Evolutionary conservation across 2,888 invertebrate species (phyloP).

Genomic region (Cryptosula pallasiana): DNA sequence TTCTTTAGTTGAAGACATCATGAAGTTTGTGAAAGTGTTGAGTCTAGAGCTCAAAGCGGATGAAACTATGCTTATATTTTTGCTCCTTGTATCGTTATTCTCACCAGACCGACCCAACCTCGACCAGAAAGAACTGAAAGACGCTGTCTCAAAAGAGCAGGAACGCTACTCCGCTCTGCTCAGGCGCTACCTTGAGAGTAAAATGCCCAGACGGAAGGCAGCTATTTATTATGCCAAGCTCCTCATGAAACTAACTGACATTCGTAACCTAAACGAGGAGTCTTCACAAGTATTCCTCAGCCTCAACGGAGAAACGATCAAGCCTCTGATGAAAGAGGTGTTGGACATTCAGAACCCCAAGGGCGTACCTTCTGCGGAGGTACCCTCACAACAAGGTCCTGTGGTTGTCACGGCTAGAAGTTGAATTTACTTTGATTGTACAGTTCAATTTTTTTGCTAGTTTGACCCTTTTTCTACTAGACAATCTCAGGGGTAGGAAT

Average conservation of each 20-base stretch:
- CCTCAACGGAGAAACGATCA: constrained; percentile 85
- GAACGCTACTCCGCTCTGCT: constrained; percentile 50
- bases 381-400: background rate
- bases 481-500: constrained; percentile 22
- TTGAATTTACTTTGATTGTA: background rate
- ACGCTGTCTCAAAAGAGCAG: constrained; percentile 47
- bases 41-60: constrained; percentile 79
- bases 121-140: constrained; percentile 54
- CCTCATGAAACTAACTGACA: constrained; percentile 84
- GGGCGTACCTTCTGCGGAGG: background rate
- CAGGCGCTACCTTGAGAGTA: constrained; percentile 47
- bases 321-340: constrained; percentile 89
- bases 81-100: constrained; percentile 87
- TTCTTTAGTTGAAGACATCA: constrained; percentile 50
- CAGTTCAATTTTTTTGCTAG: constrained; percentile 1
- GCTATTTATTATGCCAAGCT: constrained; percentile 56
- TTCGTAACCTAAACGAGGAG: constrained; percentile 83
- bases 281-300: constrained; percentile 86
- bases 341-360: constrained; percentile 65
- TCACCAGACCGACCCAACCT: constrained; percentile 71
- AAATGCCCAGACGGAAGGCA: constrained; percentile 39
- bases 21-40: constrained; percentile 56
- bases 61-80: constrained; percentile 83
- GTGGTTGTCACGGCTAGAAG: background rate
- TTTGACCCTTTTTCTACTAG: background rate